phyloP scores from a whole-genome alignment of 2,113 vertebrate genomes.

The Xyliphius kryptos region DNA sequence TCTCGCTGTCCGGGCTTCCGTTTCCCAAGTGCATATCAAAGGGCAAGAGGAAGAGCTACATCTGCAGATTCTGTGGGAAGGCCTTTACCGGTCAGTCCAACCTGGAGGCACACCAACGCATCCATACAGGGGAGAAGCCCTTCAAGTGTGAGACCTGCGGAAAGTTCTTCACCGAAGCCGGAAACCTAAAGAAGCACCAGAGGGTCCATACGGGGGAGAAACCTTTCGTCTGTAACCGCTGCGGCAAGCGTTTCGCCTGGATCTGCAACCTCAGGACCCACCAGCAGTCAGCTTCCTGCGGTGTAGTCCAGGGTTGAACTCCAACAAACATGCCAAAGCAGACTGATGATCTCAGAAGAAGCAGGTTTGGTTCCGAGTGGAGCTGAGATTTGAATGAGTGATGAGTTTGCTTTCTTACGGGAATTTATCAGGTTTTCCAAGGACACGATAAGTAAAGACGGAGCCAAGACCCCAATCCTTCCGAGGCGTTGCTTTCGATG shows the following conservation, averaged over 20 bases:
- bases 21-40: slow-evolving; percentile 24
- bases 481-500: no score
- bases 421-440: no score
- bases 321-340: no score
- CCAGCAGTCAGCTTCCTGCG: slow-evolving; percentile 57
- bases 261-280: slow-evolving; percentile 64
- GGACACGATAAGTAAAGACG: no score
- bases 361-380: no score
- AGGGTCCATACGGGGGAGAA: slow-evolving; percentile 65
- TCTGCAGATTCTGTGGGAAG: slow-evolving; percentile 58
- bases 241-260: slow-evolving; percentile 63
- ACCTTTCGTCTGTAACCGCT: slow-evolving; percentile 55
- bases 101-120: slow-evolving; percentile 57
- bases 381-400: no score
- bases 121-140: slow-evolving; percentile 64
- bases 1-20: slow-evolving; percentile 10
- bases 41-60: slow-evolving; percentile 48
- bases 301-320: slow-evolving; percentile 31
- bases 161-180: slow-evolving; percentile 60
- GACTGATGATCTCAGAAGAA: no score
- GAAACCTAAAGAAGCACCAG: slow-evolving; percentile 66
- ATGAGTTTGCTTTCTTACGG: no score
- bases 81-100: slow-evolving; percentile 58
- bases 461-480: no score
- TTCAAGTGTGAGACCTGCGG: slow-evolving; percentile 59